A percentile compares a stretch with the other conserved stretches of the same genome.
Evolutionary conservation across 2,888 invertebrate genomes (phyloP).

Genomic region (Hirtodrosophila cameraria): DNA sequence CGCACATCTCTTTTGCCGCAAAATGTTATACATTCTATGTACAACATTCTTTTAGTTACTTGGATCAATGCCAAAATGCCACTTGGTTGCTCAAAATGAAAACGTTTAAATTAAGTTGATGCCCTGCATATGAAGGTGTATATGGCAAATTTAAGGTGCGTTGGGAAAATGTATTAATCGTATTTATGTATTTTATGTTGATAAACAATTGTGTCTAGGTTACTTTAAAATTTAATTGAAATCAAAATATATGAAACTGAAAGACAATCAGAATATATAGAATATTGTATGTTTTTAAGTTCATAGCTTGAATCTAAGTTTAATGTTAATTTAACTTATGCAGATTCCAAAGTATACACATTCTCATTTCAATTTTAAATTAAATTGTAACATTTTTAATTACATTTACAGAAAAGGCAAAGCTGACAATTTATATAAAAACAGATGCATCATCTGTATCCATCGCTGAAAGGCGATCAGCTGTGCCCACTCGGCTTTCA

Average conservation of each 20-base stretch:
- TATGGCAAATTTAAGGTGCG: slow-evolving; percentile 29
- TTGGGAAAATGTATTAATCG: background rate
- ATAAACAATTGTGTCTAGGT: too few species aligned
- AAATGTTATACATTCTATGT: slow-evolving; percentile 58
- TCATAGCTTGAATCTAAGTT: too few species aligned
- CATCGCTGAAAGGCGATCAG: slow-evolving; percentile 91
- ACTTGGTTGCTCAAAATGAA: slow-evolving; percentile 43
- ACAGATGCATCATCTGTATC: slow-evolving; percentile 84
- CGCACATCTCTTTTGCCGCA: slow-evolving; percentile 19
- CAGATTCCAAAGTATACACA: too few species aligned
- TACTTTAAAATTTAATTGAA: too few species aligned
- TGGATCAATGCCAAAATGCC: slow-evolving; percentile 73
- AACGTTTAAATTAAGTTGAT: slow-evolving; percentile 56
- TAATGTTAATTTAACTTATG: too few species aligned
- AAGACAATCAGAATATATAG: too few species aligned
- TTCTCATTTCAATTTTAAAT: too few species aligned
- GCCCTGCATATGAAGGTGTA: slow-evolving; percentile 40
- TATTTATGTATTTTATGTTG: too few species aligned
- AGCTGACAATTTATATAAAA: slow-evolving; percentile 65
- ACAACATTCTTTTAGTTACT: slow-evolving; percentile 67
- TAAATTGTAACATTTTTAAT: too few species aligned
- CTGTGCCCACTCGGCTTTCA: slow-evolving; percentile 96
- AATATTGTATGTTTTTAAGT: too few species aligned
- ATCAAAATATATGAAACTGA: too few species aligned
- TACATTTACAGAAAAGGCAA: slow-evolving; percentile 52